These are phyloP conservation scores for Lydus trimaculatus DNA, from an alignment of 2,888 invertebrate genomes.

Conservation along the genomic window DNA sequence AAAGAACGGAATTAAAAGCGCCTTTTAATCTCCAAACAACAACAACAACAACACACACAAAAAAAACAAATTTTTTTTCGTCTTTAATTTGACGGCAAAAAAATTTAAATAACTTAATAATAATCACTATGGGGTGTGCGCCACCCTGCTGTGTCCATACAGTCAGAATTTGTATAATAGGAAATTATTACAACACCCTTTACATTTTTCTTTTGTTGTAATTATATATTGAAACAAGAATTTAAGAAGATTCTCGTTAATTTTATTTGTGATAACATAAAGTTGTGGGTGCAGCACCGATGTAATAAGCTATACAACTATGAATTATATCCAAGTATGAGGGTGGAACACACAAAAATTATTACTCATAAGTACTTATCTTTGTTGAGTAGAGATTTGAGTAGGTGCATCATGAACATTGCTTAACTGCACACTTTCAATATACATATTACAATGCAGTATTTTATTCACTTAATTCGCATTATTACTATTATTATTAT, in stretches of 20 bases:
- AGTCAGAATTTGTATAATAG: neutral
- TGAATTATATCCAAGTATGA: neutral
- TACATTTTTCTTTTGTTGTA: neutral
- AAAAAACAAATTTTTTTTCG: neutral
- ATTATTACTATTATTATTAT: too few relatives aligned
- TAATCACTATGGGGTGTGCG: neutral
- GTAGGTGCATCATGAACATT: constrained; percentile 6
- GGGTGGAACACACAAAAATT: constrained; percentile 3
- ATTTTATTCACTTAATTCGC: neutral
- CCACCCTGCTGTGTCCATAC: neutral
- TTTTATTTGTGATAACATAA: neutral
- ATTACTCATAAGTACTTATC: neutral
- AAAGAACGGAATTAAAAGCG: constrained; percentile 11
- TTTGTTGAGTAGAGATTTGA: neutral
- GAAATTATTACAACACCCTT: neutral
- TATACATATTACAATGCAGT: neutral
- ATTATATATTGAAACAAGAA: neutral
- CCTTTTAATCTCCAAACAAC: constrained; percentile 9
- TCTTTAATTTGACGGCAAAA: neutral
- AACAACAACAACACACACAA: neutral
- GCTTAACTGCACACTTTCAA: neutral
- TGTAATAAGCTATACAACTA: neutral
- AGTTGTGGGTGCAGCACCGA: constrained; percentile 1
- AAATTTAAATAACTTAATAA: neutral
- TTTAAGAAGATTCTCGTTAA: too few relatives aligned